phyloP scores from a whole-genome alignment of 2,888 invertebrate species.

The Watsonalla cultraria region DNA sequence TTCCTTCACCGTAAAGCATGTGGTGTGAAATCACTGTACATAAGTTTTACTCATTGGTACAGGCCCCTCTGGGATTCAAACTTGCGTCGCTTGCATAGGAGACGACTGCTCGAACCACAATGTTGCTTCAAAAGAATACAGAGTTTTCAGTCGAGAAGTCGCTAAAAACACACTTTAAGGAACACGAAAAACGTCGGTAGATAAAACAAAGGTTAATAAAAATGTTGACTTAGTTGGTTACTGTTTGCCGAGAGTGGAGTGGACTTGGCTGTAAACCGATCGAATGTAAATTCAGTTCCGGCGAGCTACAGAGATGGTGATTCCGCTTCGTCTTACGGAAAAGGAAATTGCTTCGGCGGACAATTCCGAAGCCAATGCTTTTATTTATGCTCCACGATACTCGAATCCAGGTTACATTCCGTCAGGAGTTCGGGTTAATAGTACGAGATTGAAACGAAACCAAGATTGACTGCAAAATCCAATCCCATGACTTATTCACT shows the following conservation, averaged over 20 bases:
- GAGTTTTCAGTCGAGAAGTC: not conserved
- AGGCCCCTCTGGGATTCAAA: no score
- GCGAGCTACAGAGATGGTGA: constrained; percentile 26
- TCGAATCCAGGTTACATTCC: constrained; percentile 20
- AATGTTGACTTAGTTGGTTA: constrained; percentile 41
- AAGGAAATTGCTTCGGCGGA: constrained; percentile 48
- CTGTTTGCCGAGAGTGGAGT: constrained; percentile 35
- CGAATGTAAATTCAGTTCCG: constrained; percentile 56
- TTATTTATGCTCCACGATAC: constrained; percentile 39
- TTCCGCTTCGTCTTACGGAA: constrained; percentile 43
- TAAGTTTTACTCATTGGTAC: no score
- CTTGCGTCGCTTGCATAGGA: no score
- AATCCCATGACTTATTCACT: no score
- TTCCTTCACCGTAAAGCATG: no score
- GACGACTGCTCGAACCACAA: no score
- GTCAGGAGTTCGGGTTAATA: constrained; percentile 1
- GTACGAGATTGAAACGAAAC: not conserved
- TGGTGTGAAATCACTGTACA: no score
- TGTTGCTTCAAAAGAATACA: no score
- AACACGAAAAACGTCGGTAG: constrained; percentile 10
- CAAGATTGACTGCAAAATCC: no score
- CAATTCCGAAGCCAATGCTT: constrained; percentile 40
- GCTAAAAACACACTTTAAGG: not conserved
- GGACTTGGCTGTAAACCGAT: constrained; percentile 42
- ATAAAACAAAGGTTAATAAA: constrained; percentile 29